phyloP scores from a whole-genome alignment of 2,797 vertebrate genomes.

The Sebastes hubbsi region DNA sequence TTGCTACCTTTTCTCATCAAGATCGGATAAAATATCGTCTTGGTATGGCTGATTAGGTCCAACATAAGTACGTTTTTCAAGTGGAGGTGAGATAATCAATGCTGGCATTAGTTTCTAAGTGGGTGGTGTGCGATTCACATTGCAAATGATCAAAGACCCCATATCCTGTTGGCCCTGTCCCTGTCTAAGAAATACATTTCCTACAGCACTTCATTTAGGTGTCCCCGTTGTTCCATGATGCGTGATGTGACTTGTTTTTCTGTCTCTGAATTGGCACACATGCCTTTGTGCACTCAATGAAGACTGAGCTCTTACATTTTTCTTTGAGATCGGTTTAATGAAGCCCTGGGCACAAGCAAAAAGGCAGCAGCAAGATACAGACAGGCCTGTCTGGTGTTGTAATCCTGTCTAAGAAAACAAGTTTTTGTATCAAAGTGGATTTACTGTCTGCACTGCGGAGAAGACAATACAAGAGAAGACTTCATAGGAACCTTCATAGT shows the following conservation, averaged over 20 bases:
- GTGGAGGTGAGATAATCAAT: slow-evolving; percentile 43
- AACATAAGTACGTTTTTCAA: slow-evolving; percentile 27
- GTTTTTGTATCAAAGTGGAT: slow-evolving; percentile 69
- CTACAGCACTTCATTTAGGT: slow-evolving; percentile 19
- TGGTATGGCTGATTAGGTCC: slow-evolving; percentile 8
- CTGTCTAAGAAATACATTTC: slow-evolving; percentile 33
- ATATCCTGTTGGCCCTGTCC: background rate
- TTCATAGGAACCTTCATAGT: background rate
- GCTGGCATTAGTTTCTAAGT: slow-evolving; percentile 49
- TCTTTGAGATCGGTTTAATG: slow-evolving; percentile 72
- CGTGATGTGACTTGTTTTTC: slow-evolving; percentile 25
- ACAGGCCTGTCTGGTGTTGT: slow-evolving; percentile 54
- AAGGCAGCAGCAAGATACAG: slow-evolving; percentile 68
- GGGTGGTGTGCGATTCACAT: slow-evolving; percentile 29
- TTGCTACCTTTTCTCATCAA: background rate
- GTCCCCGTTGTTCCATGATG: slow-evolving; percentile 18
- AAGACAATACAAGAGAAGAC: slow-evolving; percentile 21
- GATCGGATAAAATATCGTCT: background rate
- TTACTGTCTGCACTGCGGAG: slow-evolving; percentile 41
- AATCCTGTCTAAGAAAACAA: slow-evolving; percentile 61
- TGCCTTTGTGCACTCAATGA: slow-evolving; percentile 40
- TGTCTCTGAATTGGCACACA: slow-evolving; percentile 11
- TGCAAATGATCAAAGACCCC: slow-evolving; percentile 55
- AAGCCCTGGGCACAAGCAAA: slow-evolving; percentile 55
- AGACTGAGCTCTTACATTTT: slow-evolving; percentile 58